phyloP scores from a whole-genome alignment of 2,113 vertebrate genomes.

The Corvus moneduloides region DNA sequence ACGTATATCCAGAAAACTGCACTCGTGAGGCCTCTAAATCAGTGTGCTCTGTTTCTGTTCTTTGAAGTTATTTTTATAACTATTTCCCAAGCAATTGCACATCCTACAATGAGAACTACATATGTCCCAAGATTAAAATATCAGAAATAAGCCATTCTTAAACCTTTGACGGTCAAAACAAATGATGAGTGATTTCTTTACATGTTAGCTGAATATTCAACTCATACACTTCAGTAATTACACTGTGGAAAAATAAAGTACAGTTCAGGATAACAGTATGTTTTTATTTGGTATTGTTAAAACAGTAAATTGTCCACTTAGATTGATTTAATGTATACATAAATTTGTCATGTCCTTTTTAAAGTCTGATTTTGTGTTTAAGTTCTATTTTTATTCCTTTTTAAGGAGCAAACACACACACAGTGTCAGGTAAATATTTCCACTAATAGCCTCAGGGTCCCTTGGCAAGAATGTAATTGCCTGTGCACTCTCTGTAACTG shows the following conservation, averaged over 20 bases:
- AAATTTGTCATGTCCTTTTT: background rate
- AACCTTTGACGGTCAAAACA: background rate
- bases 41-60: background rate
- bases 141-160: slow-evolving; percentile 43
- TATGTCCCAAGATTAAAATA: slow-evolving; percentile 53
- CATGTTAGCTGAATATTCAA: background rate
- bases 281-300: background rate
- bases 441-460: slow-evolving; percentile 5
- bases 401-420: background rate
- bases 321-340: background rate
- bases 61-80: slow-evolving; percentile 31
- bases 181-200: background rate
- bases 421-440: background rate
- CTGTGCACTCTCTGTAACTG: slow-evolving; percentile 31
- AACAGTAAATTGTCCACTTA: background rate
- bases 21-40: background rate
- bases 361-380: background rate
- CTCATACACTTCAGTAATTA: background rate
- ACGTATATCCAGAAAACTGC: background rate
- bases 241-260: background rate
- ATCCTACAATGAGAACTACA: slow-evolving; percentile 8
- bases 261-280: background rate
- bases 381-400: background rate
- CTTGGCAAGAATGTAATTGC: slow-evolving; percentile 24
- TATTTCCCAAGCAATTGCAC: slow-evolving; percentile 24